Conservation (phyloP, 2,113 vertebrate species). For the Calyptomena viridis region DNA sequence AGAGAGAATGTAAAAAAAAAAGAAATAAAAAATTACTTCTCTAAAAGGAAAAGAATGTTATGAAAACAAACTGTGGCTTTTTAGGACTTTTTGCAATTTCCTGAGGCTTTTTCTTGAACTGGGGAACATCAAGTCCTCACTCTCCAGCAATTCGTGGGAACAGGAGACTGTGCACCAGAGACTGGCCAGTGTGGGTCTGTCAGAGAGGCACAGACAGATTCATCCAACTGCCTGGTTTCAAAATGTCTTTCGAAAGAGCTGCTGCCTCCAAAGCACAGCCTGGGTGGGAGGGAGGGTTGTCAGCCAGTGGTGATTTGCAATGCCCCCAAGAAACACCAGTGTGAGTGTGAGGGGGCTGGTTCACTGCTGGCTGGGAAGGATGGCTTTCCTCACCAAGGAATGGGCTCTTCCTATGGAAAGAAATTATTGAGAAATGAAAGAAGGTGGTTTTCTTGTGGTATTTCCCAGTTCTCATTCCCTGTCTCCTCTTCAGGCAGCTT, state of each 20-base stretch:
- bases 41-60: slow-evolving; percentile 64
- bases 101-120: slow-evolving; percentile 57
- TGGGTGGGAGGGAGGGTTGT: neutral
- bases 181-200: neutral
- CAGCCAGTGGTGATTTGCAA: neutral
- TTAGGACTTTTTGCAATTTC: slow-evolving; percentile 69
- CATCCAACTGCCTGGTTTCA: neutral
- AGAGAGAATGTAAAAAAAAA: neutral
- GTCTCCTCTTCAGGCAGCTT: neutral
- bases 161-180: neutral
- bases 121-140: slow-evolving; percentile 55
- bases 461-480: neutral
- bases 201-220: neutral
- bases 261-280: neutral
- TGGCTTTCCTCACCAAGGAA: neutral
- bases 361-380: neutral
- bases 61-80: slow-evolving; percentile 62
- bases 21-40: neutral
- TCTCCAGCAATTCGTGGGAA: slow-evolving; percentile 53
- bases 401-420: neutral
- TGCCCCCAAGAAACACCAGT: neutral
- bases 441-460: fast-evolving
- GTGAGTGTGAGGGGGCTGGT: neutral
- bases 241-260: neutral
- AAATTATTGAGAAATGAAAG: neutral